Conservation (phyloP, 1,140 invertebrate genomes). For the Ips nitidus region DNA sequence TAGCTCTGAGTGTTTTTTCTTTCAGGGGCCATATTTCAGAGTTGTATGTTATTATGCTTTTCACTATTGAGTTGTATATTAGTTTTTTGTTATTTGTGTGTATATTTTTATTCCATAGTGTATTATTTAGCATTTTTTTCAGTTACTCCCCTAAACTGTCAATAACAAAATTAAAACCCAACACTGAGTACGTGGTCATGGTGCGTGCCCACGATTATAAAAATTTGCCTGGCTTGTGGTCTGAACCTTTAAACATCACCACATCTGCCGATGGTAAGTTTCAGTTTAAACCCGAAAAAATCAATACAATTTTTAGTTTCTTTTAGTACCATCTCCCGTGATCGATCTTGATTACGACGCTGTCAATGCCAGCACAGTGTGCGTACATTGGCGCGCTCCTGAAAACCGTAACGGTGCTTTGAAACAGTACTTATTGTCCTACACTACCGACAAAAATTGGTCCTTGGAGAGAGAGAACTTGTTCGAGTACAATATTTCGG, state of each 20-base stretch:
- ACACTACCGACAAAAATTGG: conserved; percentile 42
- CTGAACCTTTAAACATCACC: conserved; percentile 36
- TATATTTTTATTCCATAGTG: not conserved
- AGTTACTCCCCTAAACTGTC: conserved; percentile 54
- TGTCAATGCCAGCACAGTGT: conserved; percentile 42
- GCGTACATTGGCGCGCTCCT: conserved; percentile 43
- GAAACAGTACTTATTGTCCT: conserved; percentile 42
- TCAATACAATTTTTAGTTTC: not conserved
- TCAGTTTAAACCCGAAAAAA: not conserved
- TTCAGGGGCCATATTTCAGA: too few species aligned
- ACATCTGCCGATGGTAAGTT: conserved; percentile 43
- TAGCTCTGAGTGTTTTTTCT: too few species aligned
- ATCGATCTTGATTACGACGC: conserved; percentile 41
- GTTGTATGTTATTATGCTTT: too few species aligned
- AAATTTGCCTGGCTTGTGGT: conserved; percentile 36
- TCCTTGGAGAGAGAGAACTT: conserved; percentile 38
- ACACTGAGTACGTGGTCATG: conserved; percentile 64
- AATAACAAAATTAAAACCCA: conserved; percentile 59
- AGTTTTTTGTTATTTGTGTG: too few species aligned
- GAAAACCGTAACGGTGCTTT: conserved; percentile 39
- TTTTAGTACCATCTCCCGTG: conserved; percentile 46
- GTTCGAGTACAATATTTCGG: conserved; percentile 34
- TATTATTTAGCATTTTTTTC: conserved; percentile 31
- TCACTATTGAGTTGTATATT: too few species aligned
- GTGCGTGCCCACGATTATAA: conserved; percentile 52